Conservation (phyloP, 2,888 invertebrate species). For the Tachystola acroxantha region DNA sequence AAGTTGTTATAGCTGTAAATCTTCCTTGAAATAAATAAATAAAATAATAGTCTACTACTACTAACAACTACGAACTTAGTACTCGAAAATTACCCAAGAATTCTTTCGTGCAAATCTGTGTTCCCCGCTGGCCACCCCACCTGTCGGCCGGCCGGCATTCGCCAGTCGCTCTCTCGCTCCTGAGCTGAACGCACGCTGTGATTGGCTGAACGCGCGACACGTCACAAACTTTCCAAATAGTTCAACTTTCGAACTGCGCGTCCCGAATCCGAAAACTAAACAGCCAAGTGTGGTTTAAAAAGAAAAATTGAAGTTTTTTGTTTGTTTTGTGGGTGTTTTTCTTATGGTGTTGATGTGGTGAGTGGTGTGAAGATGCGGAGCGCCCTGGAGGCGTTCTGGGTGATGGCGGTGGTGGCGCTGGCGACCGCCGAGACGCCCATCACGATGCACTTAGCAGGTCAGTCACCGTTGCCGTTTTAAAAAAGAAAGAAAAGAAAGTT, state of each 20-base stretch:
- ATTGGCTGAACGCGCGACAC: conserved; percentile 36
- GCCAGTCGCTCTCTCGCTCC: conserved; percentile 54
- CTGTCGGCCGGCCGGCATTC: conserved; percentile 28
- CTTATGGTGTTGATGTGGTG: conserved; percentile 63
- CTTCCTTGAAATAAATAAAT: no score
- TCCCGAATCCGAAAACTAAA: conserved; percentile 23
- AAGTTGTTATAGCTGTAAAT: no score
- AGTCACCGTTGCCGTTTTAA: conserved; percentile 22
- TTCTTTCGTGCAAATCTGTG: neutral
- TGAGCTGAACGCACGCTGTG: conserved; percentile 19
- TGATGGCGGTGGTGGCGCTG: conserved; percentile 48
- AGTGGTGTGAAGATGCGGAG: conserved; percentile 58
- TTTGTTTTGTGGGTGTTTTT: conserved; percentile 44
- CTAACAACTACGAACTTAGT: no score
- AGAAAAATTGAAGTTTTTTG: no score
- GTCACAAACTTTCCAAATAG: conserved; percentile 64
- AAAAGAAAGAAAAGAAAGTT: neutral
- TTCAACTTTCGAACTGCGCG: conserved; percentile 47
- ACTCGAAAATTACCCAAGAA: neutral
- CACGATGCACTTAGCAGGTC: conserved; percentile 70
- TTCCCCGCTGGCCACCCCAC: conserved; percentile 37
- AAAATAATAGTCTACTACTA: no score
- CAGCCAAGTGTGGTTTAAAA: conserved; percentile 22
- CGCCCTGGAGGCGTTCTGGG: conserved; percentile 70
- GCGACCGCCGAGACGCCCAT: conserved; percentile 59